Evolutionary conservation across 30 jellyfish, hydroid and myxozoan species (phyloP).

Genomic region (Hydra vulgaris): DNA sequence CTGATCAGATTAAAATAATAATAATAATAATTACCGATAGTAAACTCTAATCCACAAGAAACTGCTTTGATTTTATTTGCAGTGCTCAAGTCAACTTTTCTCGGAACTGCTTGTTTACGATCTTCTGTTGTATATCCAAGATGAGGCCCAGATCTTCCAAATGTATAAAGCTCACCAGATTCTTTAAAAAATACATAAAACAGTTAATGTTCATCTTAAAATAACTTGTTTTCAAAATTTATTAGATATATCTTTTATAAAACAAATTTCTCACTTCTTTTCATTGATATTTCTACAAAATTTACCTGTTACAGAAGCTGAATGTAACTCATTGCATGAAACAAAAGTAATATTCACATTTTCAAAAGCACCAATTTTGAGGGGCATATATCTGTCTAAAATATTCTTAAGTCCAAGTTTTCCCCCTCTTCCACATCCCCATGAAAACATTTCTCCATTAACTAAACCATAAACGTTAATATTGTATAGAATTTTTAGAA

Average conservation of each 20-base stretch:
- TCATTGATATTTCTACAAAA: background rate
- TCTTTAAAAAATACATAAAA: conserved; percentile 22
- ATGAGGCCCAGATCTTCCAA: conserved; percentile 89
- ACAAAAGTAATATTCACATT: conserved; percentile 44
- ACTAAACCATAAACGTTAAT: conserved; percentile 22
- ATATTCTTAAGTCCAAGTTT: conserved; percentile 83
- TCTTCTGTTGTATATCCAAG: conserved; percentile 77
- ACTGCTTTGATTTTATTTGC: conserved; percentile 9
- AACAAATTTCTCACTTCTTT: background rate
- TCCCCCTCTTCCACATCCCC: conserved; percentile 99
- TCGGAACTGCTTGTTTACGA: conserved; percentile 72
- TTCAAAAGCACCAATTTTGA: conserved; percentile 51
- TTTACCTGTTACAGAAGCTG: conserved; percentile 87
- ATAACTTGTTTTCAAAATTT: background rate
- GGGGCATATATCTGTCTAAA: conserved; percentile 88
- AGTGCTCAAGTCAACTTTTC: conserved; percentile 25
- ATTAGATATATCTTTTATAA: background rate
- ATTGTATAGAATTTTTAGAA: too few species aligned
- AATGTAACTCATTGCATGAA: conserved; percentile 80
- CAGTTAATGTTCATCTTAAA: background rate
- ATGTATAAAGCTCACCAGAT: conserved; percentile 61
- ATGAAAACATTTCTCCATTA: conserved; percentile 76
- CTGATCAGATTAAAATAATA: too few species aligned
- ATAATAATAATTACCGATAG: conserved; percentile 40
- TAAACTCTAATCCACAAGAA: conserved; percentile 46